A percentile compares a stretch with the other conserved stretches of the same genome.
Evolutionary conservation across 2,888 invertebrate genomes (phyloP).

Genomic region (Frankliniella intonsa): DNA sequence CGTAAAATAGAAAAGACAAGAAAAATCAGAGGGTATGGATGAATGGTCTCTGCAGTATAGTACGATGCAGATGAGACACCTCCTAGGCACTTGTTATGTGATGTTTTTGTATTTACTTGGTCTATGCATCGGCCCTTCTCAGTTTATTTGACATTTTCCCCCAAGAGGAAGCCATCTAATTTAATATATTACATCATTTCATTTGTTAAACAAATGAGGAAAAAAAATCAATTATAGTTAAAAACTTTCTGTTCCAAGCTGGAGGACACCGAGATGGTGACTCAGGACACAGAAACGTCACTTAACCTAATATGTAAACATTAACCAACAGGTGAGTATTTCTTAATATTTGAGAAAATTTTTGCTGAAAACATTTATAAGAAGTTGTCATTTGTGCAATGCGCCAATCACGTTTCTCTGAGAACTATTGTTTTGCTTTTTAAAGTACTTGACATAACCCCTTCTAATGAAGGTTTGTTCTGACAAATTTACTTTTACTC

Average conservation of each 20-base stretch:
- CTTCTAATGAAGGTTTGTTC: not conserved
- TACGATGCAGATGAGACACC: not conserved
- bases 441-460: not conserved
- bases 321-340: conserved; percentile 3
- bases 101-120: not conserved
- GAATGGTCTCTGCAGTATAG: not conserved
- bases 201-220: not conserved
- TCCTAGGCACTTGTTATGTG: not conserved
- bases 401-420: not conserved
- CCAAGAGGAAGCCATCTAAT: not conserved
- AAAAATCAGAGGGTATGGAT: not conserved
- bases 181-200: not conserved
- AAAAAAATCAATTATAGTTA: not conserved
- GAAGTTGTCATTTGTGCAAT: not conserved
- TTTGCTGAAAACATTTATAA: not conserved
- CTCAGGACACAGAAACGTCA: not conserved
- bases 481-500: too few species aligned
- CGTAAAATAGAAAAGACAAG: not conserved
- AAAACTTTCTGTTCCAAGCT: not conserved
- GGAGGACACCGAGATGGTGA: not conserved
- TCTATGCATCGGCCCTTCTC: not conserved
- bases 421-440: not conserved
- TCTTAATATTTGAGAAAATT: not conserved
- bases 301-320: conserved; percentile 25
- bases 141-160: not conserved